Conservation (phyloP, 2,113 vertebrate species). For the Enhydra lutris region DNA sequence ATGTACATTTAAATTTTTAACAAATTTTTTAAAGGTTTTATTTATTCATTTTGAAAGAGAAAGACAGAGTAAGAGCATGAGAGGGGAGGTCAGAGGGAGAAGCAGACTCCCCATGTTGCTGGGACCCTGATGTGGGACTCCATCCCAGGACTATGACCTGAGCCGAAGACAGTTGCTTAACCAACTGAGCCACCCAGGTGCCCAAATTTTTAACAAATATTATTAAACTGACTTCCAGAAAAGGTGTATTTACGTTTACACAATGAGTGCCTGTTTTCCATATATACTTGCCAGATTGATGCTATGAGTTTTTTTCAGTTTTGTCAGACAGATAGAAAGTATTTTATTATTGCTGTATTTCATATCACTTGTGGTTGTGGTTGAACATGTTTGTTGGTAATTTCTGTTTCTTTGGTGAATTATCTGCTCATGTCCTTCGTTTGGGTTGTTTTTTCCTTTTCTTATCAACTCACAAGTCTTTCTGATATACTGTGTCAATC, state of each 20-base stretch:
- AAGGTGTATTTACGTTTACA: not conserved
- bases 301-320: not conserved
- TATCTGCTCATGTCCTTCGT: not conserved
- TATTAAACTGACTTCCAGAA: not conserved
- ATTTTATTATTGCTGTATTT: constrained; percentile 16
- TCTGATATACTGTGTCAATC: not conserved
- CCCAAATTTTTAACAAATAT: not conserved
- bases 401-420: not conserved
- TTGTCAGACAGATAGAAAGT: not conserved
- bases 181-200: too few relatives aligned
- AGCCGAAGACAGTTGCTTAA: too few relatives aligned
- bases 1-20: constrained; percentile 4
- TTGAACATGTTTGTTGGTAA: not conserved
- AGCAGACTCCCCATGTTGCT: too few relatives aligned
- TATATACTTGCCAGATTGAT: not conserved
- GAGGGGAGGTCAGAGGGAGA: too few relatives aligned
- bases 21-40: not conserved
- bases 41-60: too few relatives aligned
- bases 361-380: not conserved
- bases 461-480: not conserved
- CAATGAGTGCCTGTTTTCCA: not conserved
- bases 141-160: too few relatives aligned
- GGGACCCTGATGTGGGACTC: too few relatives aligned
- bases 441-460: constrained; percentile 12
- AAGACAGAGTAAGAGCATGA: too few relatives aligned